Percentiles rank a stretch among this genome's conserved stretches.
Evolutionary conservation across 2,113 vertebrate species (phyloP).

Genomic region (Bufo gargarizans): DNA sequence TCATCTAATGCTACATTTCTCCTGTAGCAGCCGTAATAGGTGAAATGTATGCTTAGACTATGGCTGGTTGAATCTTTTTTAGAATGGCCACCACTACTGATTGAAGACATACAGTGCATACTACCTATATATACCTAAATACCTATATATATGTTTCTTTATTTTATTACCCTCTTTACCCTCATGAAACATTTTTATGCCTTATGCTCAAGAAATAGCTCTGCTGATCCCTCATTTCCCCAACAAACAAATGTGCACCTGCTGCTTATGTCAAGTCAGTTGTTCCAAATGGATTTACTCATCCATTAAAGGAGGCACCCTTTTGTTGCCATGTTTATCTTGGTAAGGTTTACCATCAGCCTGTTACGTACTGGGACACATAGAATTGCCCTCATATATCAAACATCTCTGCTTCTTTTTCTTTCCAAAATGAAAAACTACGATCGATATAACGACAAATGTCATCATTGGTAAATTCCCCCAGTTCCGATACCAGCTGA

Average conservation of each 20-base stretch:
- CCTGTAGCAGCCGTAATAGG: neutral
- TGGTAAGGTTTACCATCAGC: conserved; percentile 50
- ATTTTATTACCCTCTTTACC: neutral
- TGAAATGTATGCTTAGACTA: neutral
- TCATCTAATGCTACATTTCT: neutral
- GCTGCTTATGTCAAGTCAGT: conserved; percentile 9
- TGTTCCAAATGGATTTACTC: conserved; percentile 9
- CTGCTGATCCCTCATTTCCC: conserved; percentile 3
- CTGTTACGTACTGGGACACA: neutral
- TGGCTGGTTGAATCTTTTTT: neutral
- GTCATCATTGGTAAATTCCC: conserved; percentile 93
- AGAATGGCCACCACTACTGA: neutral
- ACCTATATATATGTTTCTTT: neutral
- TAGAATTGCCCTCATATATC: conserved; percentile 76
- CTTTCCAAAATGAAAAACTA: conserved; percentile 98
- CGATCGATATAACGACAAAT: conserved; percentile 94
- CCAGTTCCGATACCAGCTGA: conserved; percentile 85
- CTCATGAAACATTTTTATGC: neutral
- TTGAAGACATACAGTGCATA: neutral
- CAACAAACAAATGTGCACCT: conserved; percentile 24
- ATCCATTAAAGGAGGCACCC: conserved; percentile 5
- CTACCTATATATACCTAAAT: neutral
- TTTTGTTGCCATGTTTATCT: neutral
- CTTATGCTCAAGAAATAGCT: neutral
- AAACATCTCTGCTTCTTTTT: conserved; percentile 91